Base-by-base conservation (phyloP, 2,888 invertebrate species). In the Tachina grossa region DNA sequence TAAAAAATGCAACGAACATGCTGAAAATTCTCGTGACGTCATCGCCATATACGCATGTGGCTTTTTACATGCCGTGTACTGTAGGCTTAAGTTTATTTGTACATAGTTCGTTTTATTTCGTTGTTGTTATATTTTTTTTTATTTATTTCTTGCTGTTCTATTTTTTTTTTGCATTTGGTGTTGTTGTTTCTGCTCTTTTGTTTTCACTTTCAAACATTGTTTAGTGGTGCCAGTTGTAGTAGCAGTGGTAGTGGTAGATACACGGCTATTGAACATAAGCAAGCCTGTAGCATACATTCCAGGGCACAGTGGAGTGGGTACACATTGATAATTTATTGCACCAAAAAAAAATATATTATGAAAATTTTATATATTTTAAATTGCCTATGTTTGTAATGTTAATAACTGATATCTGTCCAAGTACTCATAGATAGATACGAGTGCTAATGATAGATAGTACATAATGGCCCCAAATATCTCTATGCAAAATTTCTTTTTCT, bases 201-300 rank as follows among this genome's bases (percentile, higher is more conserved):
- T 83, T 83, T 83, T 83, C 77, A 83, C 83, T 83, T 83, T 78
- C 83, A 78, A 78, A 78, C 72, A 78, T 83, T 83, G 66, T 78
- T 78, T 72, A 59, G 66, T 72, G 66, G 47, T 72, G 45, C 22
- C 53, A 51, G 53, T 45, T 43, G 72, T 66, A 57, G 63, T 57
- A 19, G 76, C 57, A 55, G 76, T 51, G 14, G 10, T 59, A 39
- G 76, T 63, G 41, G 72, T 47, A 49, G 66, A 31, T 81, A 63
- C 31, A 31, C 43, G 57, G 49, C 57, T 72, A 41, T 65, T 57
- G n/a, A 51, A 49, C 19, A 31, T 10, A 9, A 45, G 31, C 43
- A 22, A 19, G 11, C 47, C 59, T 77, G 71, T 66, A 66, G 57
- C 63, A 78, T 61, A 68, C 59, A 68, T 61, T 75, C 10, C 13